Conservation (phyloP, 2,888 invertebrate species). For the Meganola albula region DNA sequence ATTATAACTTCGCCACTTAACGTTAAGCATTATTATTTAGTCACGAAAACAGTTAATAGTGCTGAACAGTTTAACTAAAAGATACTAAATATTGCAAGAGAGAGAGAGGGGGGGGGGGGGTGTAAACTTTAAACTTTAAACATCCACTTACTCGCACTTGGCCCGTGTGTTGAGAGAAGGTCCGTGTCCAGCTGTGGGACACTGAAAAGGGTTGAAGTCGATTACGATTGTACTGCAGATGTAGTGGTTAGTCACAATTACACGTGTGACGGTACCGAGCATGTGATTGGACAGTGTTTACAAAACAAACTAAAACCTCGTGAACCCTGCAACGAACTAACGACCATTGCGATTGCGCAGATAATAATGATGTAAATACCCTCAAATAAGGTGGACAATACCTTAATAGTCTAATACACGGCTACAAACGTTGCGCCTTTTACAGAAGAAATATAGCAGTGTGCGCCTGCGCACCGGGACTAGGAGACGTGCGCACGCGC, state of each 20-base stretch:
- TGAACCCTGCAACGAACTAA: conserved; percentile 1
- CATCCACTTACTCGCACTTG: too few species aligned
- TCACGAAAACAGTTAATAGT: too few species aligned
- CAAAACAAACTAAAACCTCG: too few species aligned
- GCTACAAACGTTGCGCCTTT: conserved; percentile 35
- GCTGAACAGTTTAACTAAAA: too few species aligned
- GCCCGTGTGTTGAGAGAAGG: too few species aligned
- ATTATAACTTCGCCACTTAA: conserved; percentile 25
- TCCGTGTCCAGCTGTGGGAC: too few species aligned
- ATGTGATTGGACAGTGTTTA: too few species aligned
- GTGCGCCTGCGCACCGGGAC: conserved; percentile 20
- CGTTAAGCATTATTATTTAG: not conserved
- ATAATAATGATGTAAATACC: conserved; percentile 35
- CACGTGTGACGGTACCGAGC: not conserved
- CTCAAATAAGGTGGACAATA: conserved; percentile 30
- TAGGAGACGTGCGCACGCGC: conserved; percentile 32
- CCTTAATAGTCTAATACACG: conserved; percentile 27
- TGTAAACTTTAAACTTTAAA: too few species aligned
- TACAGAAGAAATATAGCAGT: conserved; percentile 43
- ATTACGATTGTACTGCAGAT: not conserved
- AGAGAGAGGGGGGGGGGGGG: too few species aligned
- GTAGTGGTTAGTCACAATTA: not conserved
- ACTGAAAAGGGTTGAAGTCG: too few species aligned
- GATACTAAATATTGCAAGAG: too few species aligned
- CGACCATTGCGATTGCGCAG: conserved; percentile 21